Evolutionary conservation across 2,888 invertebrate species (phyloP).

Genomic region (Drosophila peninsularis): DNA sequence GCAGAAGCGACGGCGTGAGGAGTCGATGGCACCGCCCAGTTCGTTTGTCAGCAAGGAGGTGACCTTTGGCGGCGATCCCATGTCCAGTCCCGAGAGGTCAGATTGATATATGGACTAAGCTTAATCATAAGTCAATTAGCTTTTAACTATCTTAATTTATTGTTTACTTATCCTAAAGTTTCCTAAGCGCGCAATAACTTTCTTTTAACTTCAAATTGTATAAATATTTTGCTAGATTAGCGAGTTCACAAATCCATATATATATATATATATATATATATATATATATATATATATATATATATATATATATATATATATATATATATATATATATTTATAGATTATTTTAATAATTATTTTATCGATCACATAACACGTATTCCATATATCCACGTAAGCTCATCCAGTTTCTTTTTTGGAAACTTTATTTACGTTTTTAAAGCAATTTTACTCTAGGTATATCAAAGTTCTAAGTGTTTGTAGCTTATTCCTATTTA

Average conservation of each 20-base stretch:
- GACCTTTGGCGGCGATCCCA: conserved; percentile 44
- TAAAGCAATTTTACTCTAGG: background rate
- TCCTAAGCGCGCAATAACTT: conserved; percentile 1
- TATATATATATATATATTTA: background rate
- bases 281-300: too few species aligned
- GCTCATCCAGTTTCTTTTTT: background rate
- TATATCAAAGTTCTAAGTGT: background rate
- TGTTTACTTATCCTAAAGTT: background rate
- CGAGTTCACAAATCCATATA: too few species aligned
- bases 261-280: too few species aligned
- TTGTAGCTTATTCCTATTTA: background rate
- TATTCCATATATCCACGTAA: conserved; percentile 3
- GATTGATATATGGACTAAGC: conserved; percentile 48
- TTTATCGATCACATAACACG: background rate
- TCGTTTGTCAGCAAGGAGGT: conserved; percentile 40
- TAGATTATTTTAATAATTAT: background rate
- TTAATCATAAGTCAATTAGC: conserved; percentile 1
- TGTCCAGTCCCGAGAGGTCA: conserved; percentile 68
- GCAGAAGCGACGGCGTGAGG: conserved; percentile 53
- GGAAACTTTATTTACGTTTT: background rate
- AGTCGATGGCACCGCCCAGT: conserved; percentile 23
- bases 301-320: too few species aligned
- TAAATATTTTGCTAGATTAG: too few species aligned
- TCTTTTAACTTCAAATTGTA: too few species aligned
- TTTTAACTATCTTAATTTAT: background rate